phyloP scores from a whole-genome alignment of 2,113 vertebrate species.

The Sakesphorus luctuosus region DNA sequence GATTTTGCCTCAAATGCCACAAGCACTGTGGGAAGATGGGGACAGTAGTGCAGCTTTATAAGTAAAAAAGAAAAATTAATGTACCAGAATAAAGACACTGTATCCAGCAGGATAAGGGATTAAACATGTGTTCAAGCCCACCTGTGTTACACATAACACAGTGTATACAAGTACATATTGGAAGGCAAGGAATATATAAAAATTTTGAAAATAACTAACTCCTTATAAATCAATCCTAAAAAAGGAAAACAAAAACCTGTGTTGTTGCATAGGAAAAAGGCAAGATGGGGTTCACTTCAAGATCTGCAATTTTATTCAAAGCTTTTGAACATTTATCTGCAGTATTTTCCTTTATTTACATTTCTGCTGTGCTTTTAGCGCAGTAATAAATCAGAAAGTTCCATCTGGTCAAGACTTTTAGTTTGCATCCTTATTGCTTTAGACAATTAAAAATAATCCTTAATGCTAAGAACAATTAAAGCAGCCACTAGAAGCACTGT shows the following conservation, averaged over 20 bases:
- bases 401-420: constrained; percentile 64
- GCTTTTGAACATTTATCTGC: constrained; percentile 20
- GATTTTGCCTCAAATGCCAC: neutral
- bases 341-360: constrained; percentile 20
- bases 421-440: constrained; percentile 56
- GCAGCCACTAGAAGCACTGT: neutral
- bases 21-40: neutral
- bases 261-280: neutral
- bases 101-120: neutral
- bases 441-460: constrained; percentile 64
- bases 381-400: constrained; percentile 64
- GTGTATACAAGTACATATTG: neutral
- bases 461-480: constrained; percentile 7
- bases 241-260: neutral
- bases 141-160: neutral
- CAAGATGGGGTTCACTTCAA: neutral
- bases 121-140: neutral
- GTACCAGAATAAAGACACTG: neutral
- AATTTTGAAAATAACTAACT: neutral
- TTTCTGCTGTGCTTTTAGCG: constrained; percentile 10
- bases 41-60: neutral
- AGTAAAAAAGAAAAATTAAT: neutral
- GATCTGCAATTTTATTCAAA: neutral
- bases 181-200: neutral
- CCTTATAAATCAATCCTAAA: neutral